Conservation (phyloP, 2,797 vertebrate genomes). For the Tokudaia muenninki region DNA sequence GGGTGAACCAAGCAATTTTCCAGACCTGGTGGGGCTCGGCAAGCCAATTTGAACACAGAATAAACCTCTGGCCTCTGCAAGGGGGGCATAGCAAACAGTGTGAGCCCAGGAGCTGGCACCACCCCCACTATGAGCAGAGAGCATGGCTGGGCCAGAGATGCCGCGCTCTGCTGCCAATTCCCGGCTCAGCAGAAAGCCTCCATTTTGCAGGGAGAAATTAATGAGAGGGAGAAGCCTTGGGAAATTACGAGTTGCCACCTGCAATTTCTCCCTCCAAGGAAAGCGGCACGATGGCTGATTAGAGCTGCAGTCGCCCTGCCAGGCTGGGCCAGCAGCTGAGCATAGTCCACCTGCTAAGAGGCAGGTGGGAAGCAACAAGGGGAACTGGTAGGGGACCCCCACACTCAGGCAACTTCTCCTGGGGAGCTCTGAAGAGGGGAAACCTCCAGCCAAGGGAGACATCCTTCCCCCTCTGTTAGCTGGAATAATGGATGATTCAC, state of each 20-base stretch:
- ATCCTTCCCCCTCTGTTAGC: not conserved
- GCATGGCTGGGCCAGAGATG: not conserved
- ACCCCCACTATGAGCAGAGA: not conserved
- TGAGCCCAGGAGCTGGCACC: not conserved
- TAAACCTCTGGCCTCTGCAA: slow-evolving; percentile 54
- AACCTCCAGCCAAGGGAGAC: not conserved
- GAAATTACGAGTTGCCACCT: slow-evolving; percentile 82
- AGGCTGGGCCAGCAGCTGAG: slow-evolving; percentile 73
- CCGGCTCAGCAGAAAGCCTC: slow-evolving; percentile 81
- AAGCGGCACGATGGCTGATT: slow-evolving; percentile 56
- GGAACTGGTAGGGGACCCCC: not conserved
- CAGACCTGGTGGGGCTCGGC: not conserved
- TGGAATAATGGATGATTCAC: not conserved
- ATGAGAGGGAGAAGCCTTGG: slow-evolving; percentile 83
- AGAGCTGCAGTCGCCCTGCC: slow-evolving; percentile 63
- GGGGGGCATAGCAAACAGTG: not conserved
- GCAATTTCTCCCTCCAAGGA: slow-evolving; percentile 80
- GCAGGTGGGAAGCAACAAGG: slow-evolving; percentile 56
- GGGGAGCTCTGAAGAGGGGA: not conserved
- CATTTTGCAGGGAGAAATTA: slow-evolving; percentile 84
- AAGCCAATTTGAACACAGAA: not conserved
- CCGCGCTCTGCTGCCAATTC: not conserved
- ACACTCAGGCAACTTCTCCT: not conserved
- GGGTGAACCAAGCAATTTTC: slow-evolving; percentile 46
- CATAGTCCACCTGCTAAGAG: slow-evolving; percentile 15